Percentiles rank a stretch among this genome's conserved stretches.
Evolutionary conservation across 2,888 invertebrate species (phyloP).

Genomic region (Mythimna pallens): DNA sequence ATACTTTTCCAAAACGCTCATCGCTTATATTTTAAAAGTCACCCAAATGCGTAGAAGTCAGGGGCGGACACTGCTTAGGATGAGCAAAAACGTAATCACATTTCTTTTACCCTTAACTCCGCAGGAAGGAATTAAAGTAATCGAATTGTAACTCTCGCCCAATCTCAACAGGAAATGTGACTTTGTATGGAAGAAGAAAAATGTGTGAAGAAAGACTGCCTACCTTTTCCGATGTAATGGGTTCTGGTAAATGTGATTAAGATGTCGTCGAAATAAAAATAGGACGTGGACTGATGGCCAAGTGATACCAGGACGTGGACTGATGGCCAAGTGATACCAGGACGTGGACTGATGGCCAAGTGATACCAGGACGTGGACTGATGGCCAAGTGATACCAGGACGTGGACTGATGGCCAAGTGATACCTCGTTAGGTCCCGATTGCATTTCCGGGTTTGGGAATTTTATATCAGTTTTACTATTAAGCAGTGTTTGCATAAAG

Average conservation of each 20-base stretch:
- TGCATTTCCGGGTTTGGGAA: too few relatives aligned
- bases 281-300: too few relatives aligned
- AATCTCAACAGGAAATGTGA: slow-evolving; percentile 39
- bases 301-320: too few relatives aligned
- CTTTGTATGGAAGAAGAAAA: slow-evolving; percentile 16
- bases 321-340: too few relatives aligned
- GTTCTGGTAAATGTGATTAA: not conserved
- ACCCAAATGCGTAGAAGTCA: slow-evolving; percentile 43
- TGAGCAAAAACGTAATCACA: slow-evolving; percentile 63
- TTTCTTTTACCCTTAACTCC: slow-evolving; percentile 45
- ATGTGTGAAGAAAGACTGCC: not conserved
- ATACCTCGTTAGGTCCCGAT: too few relatives aligned
- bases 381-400: too few relatives aligned
- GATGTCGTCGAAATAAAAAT: too few relatives aligned
- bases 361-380: too few relatives aligned
- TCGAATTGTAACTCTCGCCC: slow-evolving; percentile 51
- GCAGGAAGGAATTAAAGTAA: slow-evolving; percentile 56
- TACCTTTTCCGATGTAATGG: slow-evolving; percentile 1
- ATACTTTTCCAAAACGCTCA: slow-evolving; percentile 9
- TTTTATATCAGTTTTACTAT: too few relatives aligned
- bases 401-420: too few relatives aligned
- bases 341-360: too few relatives aligned
- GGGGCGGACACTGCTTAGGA: slow-evolving; percentile 57
- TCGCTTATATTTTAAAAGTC: not conserved
- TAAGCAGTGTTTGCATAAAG: too few relatives aligned